Evolutionary conservation across 2,888 invertebrate species (phyloP).

Genomic region (Acronicta alni): DNA sequence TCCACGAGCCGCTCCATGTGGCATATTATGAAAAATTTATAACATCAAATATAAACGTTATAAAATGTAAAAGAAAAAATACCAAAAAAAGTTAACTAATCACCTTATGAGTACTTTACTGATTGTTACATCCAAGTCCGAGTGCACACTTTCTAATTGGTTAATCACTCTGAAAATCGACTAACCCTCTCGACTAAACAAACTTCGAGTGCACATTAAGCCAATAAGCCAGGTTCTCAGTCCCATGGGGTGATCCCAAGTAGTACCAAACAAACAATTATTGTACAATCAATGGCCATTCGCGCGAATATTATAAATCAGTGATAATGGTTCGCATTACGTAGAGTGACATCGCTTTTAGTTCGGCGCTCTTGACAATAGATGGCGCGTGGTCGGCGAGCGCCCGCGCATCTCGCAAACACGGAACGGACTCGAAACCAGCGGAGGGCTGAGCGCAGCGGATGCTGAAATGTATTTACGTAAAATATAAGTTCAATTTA

Average conservation of each 20-base stretch:
- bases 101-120: too few species aligned
- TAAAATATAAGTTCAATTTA: background rate
- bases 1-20: too few species aligned
- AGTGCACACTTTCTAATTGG: conserved; percentile 30
- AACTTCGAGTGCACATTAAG: conserved; percentile 65
- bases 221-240: conserved; percentile 81
- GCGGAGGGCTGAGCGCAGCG: conserved; percentile 25
- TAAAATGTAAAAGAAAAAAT: too few species aligned
- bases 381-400: conserved; percentile 71
- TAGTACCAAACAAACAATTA: conserved; percentile 85
- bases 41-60: too few species aligned
- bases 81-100: too few species aligned
- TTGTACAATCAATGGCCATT: conserved; percentile 82
- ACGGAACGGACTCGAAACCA: conserved; percentile 31
- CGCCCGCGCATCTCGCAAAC: conserved; percentile 71
- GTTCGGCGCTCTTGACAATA: conserved; percentile 72
- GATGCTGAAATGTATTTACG: background rate
- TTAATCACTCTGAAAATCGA: conserved; percentile 35
- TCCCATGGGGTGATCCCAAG: conserved; percentile 66
- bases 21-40: too few species aligned
- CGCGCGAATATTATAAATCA: conserved; percentile 80
- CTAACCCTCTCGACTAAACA: conserved; percentile 54
- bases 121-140: conserved; percentile 1
- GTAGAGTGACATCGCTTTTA: conserved; percentile 75
- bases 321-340: conserved; percentile 75